These are phyloP conservation scores for Aporophyla nigra DNA, from an alignment of 2,888 invertebrate species.

Conservation along the genomic window DNA sequence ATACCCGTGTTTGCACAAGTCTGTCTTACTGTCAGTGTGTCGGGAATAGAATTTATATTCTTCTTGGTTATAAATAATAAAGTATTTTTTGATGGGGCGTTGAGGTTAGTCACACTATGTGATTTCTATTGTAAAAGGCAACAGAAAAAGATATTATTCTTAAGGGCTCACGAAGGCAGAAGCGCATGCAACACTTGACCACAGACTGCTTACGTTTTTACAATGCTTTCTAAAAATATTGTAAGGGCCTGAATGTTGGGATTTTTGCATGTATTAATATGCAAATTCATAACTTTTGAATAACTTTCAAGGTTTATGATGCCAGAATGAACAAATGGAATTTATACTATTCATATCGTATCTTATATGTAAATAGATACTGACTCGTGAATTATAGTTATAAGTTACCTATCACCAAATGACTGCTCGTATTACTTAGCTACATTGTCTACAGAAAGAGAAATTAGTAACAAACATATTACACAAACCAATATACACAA, in stretches of 20 bases:
- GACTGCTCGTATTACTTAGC: not conserved
- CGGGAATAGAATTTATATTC: conserved; percentile 5
- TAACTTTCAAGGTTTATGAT: not conserved
- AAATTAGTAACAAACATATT: not conserved
- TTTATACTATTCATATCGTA: not conserved
- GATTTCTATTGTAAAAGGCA: conserved; percentile 1
- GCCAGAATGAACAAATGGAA: not conserved
- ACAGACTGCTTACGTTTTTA: not conserved
- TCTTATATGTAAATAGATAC: too few species aligned
- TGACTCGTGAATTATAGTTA: not conserved
- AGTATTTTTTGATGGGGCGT: not conserved
- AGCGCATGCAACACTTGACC: conserved; percentile 12
- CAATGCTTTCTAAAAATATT: conserved; percentile 5
- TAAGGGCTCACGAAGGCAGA: not conserved
- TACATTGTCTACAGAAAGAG: too few species aligned
- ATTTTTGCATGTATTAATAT: not conserved
- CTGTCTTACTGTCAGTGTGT: conserved; percentile 17
- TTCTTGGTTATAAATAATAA: not conserved
- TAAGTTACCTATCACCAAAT: not conserved
- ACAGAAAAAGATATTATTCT: not conserved
- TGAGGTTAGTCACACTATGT: not conserved
- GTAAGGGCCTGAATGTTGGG: not conserved
- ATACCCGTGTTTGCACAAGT: conserved; percentile 24
- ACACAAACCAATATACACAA: not conserved
- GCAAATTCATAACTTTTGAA: not conserved